Percentiles rank a stretch among this genome's conserved stretches.
These are phyloP conservation scores for Drosophila leonis DNA, from an alignment of 2,888 invertebrate species.

Conservation along the genomic window DNA sequence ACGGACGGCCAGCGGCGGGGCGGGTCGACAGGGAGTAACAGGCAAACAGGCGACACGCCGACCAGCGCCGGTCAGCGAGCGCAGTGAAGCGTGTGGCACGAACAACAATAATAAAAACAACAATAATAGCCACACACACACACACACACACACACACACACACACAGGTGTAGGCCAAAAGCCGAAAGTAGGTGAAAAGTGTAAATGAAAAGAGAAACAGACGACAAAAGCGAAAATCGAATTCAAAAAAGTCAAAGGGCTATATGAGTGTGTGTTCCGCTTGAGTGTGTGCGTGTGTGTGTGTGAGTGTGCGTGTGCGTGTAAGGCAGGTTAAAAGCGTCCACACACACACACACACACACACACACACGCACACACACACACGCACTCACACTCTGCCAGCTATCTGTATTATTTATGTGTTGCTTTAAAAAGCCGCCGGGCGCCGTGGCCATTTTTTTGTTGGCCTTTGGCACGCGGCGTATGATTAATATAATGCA, in stretches of 20 bases:
- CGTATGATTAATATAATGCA: constrained; percentile 71
- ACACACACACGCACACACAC: constrained; percentile 14
- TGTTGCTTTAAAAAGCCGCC: constrained; percentile 52
- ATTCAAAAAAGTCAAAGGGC: constrained; percentile 52
- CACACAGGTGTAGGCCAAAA: constrained; percentile 38
- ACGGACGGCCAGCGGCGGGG: not conserved
- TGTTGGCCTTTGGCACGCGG: constrained; percentile 18
- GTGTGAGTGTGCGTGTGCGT: constrained; percentile 7
- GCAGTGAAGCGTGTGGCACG: constrained; percentile 61
- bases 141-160: constrained; percentile 12
- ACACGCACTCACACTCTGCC: constrained; percentile 9
- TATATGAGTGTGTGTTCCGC: not conserved
- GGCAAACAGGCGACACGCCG: constrained; percentile 63
- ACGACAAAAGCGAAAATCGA: constrained; percentile 68
- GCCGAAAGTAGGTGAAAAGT: constrained; percentile 76
- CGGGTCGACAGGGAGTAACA: constrained; percentile 1
- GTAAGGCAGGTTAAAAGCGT: constrained; percentile 31
- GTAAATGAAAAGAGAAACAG: constrained; percentile 56
- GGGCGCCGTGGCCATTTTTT: constrained; percentile 35
- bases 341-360: constrained; percentile 13
- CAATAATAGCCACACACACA: constrained; percentile 31
- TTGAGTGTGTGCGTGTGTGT: constrained; percentile 11
- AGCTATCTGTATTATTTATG: constrained; percentile 60
- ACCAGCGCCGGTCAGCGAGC: constrained; percentile 52
- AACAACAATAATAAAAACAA: constrained; percentile 46